Conservation (phyloP, 2,113 vertebrate species). For the Rutilus rutilus region DNA sequence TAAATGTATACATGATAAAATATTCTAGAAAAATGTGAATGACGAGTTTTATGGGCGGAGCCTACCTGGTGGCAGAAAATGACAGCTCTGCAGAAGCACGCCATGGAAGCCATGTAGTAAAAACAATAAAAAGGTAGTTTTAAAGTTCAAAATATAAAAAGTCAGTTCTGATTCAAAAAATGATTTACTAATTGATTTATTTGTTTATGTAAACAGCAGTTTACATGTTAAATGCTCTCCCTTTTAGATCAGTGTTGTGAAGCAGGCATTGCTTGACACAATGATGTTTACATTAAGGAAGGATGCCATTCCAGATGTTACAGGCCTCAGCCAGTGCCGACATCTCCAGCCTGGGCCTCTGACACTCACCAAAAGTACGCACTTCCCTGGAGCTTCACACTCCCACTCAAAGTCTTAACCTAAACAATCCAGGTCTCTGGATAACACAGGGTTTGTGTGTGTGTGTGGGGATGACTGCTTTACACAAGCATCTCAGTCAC, state of each 20-base stretch:
- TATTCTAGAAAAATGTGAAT: too few species aligned
- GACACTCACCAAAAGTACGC: neutral
- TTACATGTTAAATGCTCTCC: neutral
- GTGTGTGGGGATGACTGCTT: slow-evolving; percentile 4
- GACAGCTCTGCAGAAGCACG: too few species aligned
- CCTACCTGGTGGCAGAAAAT: too few species aligned
- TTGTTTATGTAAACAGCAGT: neutral
- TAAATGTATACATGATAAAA: too few species aligned
- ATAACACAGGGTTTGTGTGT: slow-evolving; percentile 3
- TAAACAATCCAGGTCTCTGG: slow-evolving; percentile 29
- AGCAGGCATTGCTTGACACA: neutral
- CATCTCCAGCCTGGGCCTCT: slow-evolving; percentile 12
- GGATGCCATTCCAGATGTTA: slow-evolving; percentile 13
- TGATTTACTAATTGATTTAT: neutral
- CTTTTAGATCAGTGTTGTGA: neutral
- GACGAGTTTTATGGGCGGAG: too few species aligned
- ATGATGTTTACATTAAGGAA: slow-evolving; percentile 17
- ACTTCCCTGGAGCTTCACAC: slow-evolving; percentile 28
- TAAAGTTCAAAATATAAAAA: too few species aligned
- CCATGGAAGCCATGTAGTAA: too few species aligned
- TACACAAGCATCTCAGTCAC: slow-evolving; percentile 2
- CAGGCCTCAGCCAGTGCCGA: slow-evolving; percentile 4
- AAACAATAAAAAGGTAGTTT: too few species aligned
- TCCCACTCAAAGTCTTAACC: slow-evolving; percentile 29
- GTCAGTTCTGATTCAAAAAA: too few species aligned